Evolutionary conservation across 1,140 invertebrate species (phyloP).

Genomic region (Caenorhabditis brenneri): DNA sequence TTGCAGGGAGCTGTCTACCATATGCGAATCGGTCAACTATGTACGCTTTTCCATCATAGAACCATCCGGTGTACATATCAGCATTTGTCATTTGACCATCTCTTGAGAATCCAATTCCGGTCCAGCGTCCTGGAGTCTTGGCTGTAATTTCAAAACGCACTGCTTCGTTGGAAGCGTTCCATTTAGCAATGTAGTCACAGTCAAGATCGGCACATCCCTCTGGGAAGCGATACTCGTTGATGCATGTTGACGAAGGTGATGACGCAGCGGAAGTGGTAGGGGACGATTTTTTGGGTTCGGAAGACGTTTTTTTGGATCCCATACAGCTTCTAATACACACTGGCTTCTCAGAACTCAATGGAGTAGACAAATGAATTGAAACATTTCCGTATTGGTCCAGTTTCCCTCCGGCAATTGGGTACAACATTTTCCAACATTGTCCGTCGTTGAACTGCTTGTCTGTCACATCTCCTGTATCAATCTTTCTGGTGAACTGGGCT

Average conservation of each 20-base stretch:
- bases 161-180: slow-evolving; percentile 59
- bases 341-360: slow-evolving; percentile 80
- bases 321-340: slow-evolving; percentile 80
- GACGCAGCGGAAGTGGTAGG: slow-evolving; percentile 49
- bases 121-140: slow-evolving; percentile 68
- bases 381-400: slow-evolving; percentile 79
- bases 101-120: slow-evolving; percentile 70
- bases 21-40: slow-evolving; percentile 68
- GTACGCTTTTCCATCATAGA: slow-evolving; percentile 60
- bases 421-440: slow-evolving; percentile 70
- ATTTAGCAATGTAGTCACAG: slow-evolving; percentile 69
- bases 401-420: slow-evolving; percentile 71
- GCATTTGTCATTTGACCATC: slow-evolving; percentile 67
- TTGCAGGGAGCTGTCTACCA: slow-evolving; percentile 65
- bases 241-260: slow-evolving; percentile 47
- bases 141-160: slow-evolving; percentile 66
- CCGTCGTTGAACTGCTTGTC: slow-evolving; percentile 65
- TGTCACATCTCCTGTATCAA: slow-evolving; percentile 67
- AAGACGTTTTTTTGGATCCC: background rate
- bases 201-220: slow-evolving; percentile 57
- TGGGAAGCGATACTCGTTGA: slow-evolving; percentile 66
- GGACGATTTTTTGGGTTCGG: background rate
- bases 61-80: slow-evolving; percentile 68
- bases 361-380: slow-evolving; percentile 80
- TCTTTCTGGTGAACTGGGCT: slow-evolving; percentile 70